These are phyloP conservation scores for Hypomecis punctinalis DNA, from an alignment of 2,888 invertebrate species.

Conservation along the genomic window DNA sequence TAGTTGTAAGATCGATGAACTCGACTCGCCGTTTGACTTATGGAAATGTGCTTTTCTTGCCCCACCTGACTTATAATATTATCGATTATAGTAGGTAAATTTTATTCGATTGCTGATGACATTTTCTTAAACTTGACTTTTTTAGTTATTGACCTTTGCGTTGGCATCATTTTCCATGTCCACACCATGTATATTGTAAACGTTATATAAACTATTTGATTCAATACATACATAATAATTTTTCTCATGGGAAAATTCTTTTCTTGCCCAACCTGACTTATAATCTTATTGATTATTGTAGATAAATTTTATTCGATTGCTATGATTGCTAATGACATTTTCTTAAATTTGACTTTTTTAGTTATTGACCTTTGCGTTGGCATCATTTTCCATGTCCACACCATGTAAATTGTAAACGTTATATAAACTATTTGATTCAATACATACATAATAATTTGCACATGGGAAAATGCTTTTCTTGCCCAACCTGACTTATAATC, in stretches of 20 bases:
- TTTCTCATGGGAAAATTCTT: constrained; percentile 46
- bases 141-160: neutral
- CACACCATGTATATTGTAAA: too few species aligned
- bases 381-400: neutral
- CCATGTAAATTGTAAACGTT: too few species aligned
- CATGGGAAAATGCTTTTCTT: constrained; percentile 69
- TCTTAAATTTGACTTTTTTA: too few species aligned
- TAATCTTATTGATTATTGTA: neutral
- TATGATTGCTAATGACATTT: constrained; percentile 44
- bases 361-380: neutral
- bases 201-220: too few species aligned
- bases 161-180: neutral
- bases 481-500: constrained; percentile 61
- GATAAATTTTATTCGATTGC: constrained; percentile 49
- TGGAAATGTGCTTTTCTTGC: constrained; percentile 78
- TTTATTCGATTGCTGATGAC: constrained; percentile 46
- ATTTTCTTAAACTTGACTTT: constrained; percentile 17
- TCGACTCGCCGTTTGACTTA: constrained; percentile 78
- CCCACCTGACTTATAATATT: constrained; percentile 58
- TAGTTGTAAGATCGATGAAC: constrained; percentile 80
- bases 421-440: too few species aligned
- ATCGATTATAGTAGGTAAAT: constrained; percentile 34
- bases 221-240: too few species aligned
- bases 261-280: constrained; percentile 70
- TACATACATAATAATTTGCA: too few species aligned